Evolutionary conservation across 2,797 vertebrate genomes (phyloP).

Genomic region (Sylvia borin): DNA sequence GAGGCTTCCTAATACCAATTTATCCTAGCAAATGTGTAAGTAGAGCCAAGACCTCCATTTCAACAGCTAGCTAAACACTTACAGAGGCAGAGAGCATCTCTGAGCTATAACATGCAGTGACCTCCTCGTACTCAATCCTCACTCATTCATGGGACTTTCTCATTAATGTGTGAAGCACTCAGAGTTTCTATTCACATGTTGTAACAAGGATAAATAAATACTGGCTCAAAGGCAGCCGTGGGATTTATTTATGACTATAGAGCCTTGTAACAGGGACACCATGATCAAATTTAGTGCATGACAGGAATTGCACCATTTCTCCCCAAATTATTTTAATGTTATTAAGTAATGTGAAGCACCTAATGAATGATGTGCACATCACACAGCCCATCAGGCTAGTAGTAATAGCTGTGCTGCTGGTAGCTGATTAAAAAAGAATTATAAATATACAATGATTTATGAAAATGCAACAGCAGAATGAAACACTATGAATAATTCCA

Average conservation of each 20-base stretch:
- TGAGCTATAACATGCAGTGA: not conserved
- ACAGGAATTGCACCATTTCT: not conserved
- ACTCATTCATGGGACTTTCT: slow-evolving; percentile 60
- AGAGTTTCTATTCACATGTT: slow-evolving; percentile 38
- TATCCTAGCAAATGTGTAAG: not conserved
- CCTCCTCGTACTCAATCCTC: not conserved
- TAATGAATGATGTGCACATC: not conserved
- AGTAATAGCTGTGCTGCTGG: not conserved
- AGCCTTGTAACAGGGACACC: not conserved
- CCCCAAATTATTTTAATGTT: slow-evolving; percentile 39
- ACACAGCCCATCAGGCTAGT: not conserved
- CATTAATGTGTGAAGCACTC: slow-evolving; percentile 58
- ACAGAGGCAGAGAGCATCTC: slow-evolving; percentile 14
- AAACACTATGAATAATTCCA: not conserved
- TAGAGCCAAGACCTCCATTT: not conserved
- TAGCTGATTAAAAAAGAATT: not conserved
- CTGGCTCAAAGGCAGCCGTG: not conserved
- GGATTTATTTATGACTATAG: not conserved
- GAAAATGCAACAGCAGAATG: not conserved
- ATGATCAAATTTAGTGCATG: not conserved
- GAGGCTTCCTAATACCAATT: not conserved
- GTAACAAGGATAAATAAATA: slow-evolving; percentile 50
- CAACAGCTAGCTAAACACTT: slow-evolving; percentile 1
- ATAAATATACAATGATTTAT: not conserved
- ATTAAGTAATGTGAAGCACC: not conserved